phyloP scores from a whole-genome alignment of 2,797 vertebrate species.

The Chelonia mydas region DNA sequence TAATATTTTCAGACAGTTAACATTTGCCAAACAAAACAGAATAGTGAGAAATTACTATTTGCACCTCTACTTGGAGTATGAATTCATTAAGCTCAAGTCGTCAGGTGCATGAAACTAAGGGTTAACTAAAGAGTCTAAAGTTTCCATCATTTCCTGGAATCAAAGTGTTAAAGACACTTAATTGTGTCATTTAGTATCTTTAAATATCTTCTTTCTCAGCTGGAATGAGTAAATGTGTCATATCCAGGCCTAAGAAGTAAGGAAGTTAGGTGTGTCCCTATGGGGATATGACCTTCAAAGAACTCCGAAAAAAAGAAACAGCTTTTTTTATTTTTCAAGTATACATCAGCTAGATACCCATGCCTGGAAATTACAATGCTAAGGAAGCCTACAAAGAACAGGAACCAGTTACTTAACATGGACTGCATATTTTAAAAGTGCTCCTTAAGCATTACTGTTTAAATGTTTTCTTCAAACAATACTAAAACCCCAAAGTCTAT shows the following conservation, averaged over 20 bases:
- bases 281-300: neutral
- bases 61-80: neutral
- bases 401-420: neutral
- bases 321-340: neutral
- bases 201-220: neutral
- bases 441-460: neutral
- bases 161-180: neutral
- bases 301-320: neutral
- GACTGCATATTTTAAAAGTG: neutral
- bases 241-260: neutral
- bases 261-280: neutral
- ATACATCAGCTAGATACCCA: neutral
- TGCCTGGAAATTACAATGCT: neutral
- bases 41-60: neutral
- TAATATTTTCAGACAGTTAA: neutral
- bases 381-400: too few species aligned
- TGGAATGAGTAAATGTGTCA: neutral
- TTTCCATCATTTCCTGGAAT: neutral
- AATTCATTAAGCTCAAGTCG: neutral
- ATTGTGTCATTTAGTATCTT: neutral
- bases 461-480: neutral
- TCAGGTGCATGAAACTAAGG: neutral
- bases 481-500: neutral
- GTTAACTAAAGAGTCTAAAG: neutral
- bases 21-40: neutral